Conservation (phyloP, 2,113 vertebrate species). For the Rhadina sibilatrix region DNA sequence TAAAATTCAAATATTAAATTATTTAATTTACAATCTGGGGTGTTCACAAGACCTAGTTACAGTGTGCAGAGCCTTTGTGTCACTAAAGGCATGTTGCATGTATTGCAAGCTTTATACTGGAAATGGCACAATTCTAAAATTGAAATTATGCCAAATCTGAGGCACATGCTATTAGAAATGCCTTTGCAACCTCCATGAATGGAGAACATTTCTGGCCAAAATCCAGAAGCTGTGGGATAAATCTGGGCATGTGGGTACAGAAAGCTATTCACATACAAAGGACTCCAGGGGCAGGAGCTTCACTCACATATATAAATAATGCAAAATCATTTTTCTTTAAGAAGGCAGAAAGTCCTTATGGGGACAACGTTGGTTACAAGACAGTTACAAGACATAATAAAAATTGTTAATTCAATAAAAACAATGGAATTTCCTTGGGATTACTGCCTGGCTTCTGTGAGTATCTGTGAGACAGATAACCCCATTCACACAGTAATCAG, state of each 20-base stretch:
- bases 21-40: slow-evolving; percentile 49
- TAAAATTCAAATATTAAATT: slow-evolving; percentile 79
- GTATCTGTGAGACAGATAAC: background rate
- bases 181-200: background rate
- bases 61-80: background rate
- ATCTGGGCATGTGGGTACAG: background rate
- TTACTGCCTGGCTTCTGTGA: background rate
- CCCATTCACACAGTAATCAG: background rate
- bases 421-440: background rate
- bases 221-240: background rate
- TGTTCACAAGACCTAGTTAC: background rate
- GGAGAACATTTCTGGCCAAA: background rate
- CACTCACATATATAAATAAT: background rate
- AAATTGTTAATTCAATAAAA: slow-evolving; percentile 30
- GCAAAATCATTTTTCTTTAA: background rate
- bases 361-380: background rate
- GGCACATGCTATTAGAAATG: background rate
- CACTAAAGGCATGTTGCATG: background rate
- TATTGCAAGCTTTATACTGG: background rate
- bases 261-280: background rate
- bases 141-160: background rate
- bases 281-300: background rate
- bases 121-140: background rate
- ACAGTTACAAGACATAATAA: background rate
- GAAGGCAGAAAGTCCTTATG: background rate